A percentile compares a stretch with the other conserved stretches of the same genome.
Conservation (phyloP, 2,888 invertebrate species). For the Pecten maximus region DNA sequence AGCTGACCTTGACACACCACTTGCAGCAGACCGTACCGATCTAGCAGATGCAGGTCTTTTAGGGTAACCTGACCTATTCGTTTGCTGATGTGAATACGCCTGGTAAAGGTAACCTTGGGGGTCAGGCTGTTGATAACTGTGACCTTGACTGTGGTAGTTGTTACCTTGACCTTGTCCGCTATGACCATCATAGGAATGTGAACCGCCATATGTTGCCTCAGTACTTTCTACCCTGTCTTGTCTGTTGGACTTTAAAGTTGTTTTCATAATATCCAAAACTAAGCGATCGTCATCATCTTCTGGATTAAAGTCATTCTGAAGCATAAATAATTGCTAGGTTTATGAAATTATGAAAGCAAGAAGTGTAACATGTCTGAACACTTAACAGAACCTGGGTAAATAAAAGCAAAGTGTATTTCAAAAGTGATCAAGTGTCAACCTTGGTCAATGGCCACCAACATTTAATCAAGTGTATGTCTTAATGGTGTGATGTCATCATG, state of each 20-base stretch:
- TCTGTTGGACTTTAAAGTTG: conserved; percentile 64
- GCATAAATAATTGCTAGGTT: conserved; percentile 31
- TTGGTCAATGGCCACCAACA: too few species aligned
- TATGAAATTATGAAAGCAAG: background rate
- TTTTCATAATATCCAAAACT: conserved; percentile 73
- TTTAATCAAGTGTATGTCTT: too few species aligned
- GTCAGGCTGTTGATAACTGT: background rate
- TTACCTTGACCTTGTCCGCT: conserved; percentile 34
- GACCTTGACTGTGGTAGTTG: conserved; percentile 41
- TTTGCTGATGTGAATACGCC: conserved; percentile 30
- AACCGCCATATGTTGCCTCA: conserved; percentile 57
- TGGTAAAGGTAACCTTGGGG: conserved; percentile 24
- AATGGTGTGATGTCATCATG: too few species aligned
- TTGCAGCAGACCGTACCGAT: conserved; percentile 64
- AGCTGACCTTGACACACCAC: conserved; percentile 60
- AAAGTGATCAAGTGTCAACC: too few species aligned
- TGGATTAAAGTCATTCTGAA: conserved; percentile 66
- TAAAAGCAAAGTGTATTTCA: too few species aligned
- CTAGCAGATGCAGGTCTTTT: conserved; percentile 64
- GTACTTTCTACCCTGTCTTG: conserved; percentile 46
- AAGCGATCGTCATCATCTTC: conserved; percentile 75
- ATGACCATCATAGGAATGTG: conserved; percentile 27
- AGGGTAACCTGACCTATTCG: background rate
- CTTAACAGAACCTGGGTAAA: too few species aligned
- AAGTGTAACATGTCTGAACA: too few species aligned